phyloP scores from a whole-genome alignment of 1,140 invertebrate genomes.

The Tetraneura akinire region DNA sequence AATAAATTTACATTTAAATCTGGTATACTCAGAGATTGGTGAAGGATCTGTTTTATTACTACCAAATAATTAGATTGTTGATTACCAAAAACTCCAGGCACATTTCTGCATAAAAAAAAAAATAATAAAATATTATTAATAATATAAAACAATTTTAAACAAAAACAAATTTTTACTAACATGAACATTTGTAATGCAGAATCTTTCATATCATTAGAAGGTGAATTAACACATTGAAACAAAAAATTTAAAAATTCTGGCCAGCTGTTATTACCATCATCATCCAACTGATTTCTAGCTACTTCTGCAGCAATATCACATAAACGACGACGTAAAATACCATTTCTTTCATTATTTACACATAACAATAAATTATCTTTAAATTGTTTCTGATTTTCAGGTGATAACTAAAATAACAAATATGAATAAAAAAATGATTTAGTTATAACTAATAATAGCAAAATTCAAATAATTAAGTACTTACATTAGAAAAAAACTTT shows the following conservation, averaged over 20 bases:
- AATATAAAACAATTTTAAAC: not conserved
- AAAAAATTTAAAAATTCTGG: constrained; percentile 95
- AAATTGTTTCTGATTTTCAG: constrained; percentile 79
- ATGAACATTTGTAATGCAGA: constrained; percentile 92
- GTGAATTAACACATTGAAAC: constrained; percentile 88
- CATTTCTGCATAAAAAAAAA: constrained; percentile 67
- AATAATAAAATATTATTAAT: constrained; percentile 46
- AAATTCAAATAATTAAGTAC: no score
- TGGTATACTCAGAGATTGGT: constrained; percentile 67
- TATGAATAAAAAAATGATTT: no score
- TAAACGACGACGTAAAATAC: constrained; percentile 82
- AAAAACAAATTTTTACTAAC: constrained; percentile 59
- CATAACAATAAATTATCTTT: constrained; percentile 83
- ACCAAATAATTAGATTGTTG: constrained; percentile 88
- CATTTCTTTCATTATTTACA: constrained; percentile 78
- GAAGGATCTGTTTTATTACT: constrained; percentile 93
- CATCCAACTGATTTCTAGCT: constrained; percentile 92
- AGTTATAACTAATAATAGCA: not conserved
- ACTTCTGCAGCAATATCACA: constrained; percentile 94
- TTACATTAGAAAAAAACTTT: constrained; percentile 80
- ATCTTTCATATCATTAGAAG: constrained; percentile 82
- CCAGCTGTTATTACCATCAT: constrained; percentile 96
- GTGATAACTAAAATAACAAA: constrained; percentile 66
- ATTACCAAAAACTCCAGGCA: constrained; percentile 96
- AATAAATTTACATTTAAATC: constrained; percentile 65